Base-by-base conservation (phyloP, 2,113 vertebrate species). In the Salvelinus fontinalis region DNA sequence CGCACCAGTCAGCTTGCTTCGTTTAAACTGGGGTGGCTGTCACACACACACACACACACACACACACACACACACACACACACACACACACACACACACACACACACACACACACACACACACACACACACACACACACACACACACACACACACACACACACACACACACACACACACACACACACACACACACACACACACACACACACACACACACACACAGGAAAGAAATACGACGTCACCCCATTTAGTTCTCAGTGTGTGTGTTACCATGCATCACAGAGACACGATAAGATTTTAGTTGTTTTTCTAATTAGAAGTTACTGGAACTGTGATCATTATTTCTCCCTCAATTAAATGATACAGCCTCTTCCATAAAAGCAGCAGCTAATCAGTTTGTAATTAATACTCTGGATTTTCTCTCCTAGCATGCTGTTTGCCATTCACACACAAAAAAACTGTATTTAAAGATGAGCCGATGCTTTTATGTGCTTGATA, bases 301-400 rank as follows among this genome's bases (percentile, higher is more conserved):
- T 83, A 89, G 90, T 88, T 88, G 87, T 92, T 94, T 91, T 91
- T 90, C 90, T 92, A 92, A 94, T 93, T 93, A 92, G 86, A 91
- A 92, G 87, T 92, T 88, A 87, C 84, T 73, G 86, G 88, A 93
- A 93, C 92, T 90, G 89, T 86, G 91, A 91, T 93, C 89, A 89
- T 93, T 92, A 92, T 89, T 90, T 92, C 86, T 89, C 79, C 83
- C 84, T 91, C 91, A 91, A 92, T 92, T 92, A 92, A 93, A 92
- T 90, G 93, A 92, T 92, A 92, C 87, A 90, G 90, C 82, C 88
- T 88, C 88, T 88, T 90, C 88, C 87, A 89, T 81, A 83, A 88
- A 89, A 90, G 81, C 64, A 80, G 76, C 72, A 73, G 83, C 82
- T 91, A 92, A 93, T 92, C 91, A 87, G 85, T 90, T 92, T 89